phyloP scores from a whole-genome alignment of 2,797 vertebrate genomes.

The Anguilla anguilla region DNA sequence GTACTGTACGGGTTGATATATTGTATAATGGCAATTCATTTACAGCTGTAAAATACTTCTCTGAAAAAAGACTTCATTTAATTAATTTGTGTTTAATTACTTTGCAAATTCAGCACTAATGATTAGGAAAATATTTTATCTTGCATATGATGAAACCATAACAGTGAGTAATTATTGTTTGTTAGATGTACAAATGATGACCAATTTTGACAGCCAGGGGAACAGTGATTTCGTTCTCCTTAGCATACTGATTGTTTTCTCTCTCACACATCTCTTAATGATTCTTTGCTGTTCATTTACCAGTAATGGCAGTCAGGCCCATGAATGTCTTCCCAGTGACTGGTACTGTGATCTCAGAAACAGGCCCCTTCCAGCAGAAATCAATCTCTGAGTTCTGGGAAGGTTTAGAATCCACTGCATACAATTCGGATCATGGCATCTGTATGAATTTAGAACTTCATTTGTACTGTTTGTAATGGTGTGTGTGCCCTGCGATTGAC shows the following conservation, averaged over 20 bases:
- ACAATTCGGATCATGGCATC: not conserved
- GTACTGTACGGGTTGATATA: not conserved
- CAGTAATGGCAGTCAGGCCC: constrained; percentile 2
- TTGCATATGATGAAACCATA: not conserved
- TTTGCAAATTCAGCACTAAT: not conserved
- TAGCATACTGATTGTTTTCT: constrained; percentile 5
- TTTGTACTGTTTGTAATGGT: too few species aligned
- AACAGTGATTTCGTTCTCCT: constrained; percentile 1
- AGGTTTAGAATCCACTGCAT: not conserved
- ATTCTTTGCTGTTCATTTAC: constrained; percentile 13
- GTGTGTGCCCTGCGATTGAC: too few species aligned
- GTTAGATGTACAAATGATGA: not conserved
- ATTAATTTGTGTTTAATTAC: constrained; percentile 3
- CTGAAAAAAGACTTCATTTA: not conserved
- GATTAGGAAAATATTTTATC: not conserved
- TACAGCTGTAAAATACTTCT: not conserved
- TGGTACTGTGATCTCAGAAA: not conserved
- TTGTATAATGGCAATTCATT: not conserved
- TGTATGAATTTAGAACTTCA: not conserved
- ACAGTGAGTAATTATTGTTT: not conserved
- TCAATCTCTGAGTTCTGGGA: not conserved
- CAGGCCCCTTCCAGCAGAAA: not conserved
- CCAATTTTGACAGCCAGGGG: not conserved
- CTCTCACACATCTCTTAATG: not conserved
- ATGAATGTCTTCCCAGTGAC: not conserved